Percentiles rank a stretch among this genome's conserved stretches.
These are phyloP conservation scores for Muricea muricata DNA, from an alignment of 92 coral and sea anemone species.

Conservation along the genomic window DNA sequence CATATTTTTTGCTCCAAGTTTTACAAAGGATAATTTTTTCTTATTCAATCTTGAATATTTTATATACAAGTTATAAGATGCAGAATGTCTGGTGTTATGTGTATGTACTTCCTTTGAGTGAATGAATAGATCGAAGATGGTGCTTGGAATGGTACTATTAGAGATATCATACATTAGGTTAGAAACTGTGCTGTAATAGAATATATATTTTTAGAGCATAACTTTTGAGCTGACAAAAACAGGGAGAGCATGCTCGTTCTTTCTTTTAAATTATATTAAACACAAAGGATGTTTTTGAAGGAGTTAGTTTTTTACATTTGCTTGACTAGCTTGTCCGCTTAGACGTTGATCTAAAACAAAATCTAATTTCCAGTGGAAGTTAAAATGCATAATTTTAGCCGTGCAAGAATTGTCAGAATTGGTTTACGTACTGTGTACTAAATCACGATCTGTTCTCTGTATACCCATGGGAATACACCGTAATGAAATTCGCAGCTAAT, in stretches of 20 bases:
- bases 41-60: neutral
- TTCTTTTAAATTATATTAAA: slow-evolving; percentile 11
- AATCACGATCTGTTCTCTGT: too few species aligned
- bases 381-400: too few species aligned
- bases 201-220: too few species aligned
- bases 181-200: slow-evolving; percentile 20
- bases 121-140: neutral
- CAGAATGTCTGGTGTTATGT: neutral
- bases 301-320: neutral
- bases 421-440: too few species aligned
- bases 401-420: too few species aligned
- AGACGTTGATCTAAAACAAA: too few species aligned
- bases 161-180: slow-evolving; percentile 45
- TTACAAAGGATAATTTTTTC: neutral
- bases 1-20: neutral
- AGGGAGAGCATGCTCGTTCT: slow-evolving; percentile 13
- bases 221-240: slow-evolving; percentile 14
- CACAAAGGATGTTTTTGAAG: slow-evolving; percentile 49
- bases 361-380: too few species aligned
- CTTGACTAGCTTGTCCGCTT: too few species aligned
- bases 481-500: too few species aligned
- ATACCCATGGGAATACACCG: too few species aligned
- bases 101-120: neutral
- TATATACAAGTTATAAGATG: neutral
- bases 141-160: neutral